Percentiles rank a stretch among this genome's conserved stretches.
Conservation (phyloP, 2,888 invertebrate genomes). For the Xestia ashworthii region DNA sequence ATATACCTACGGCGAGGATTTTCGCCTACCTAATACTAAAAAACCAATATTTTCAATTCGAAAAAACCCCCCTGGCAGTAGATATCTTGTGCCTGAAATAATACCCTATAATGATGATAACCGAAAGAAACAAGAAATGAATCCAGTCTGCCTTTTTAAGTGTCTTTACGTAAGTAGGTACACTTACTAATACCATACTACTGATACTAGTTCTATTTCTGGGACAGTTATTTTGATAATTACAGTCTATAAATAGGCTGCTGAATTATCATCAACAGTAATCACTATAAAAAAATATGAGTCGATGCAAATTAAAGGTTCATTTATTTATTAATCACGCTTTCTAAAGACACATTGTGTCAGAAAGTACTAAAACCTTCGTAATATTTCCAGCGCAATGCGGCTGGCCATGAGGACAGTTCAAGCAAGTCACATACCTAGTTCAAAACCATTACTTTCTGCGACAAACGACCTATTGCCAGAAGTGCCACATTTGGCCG, state of each 20-base stretch:
- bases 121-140: no score
- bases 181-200: no score
- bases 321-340: not conserved
- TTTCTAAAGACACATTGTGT: not conserved
- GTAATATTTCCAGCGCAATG: not conserved
- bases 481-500: constrained; percentile 66
- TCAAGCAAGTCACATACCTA: constrained; percentile 58
- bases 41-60: no score
- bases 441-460: constrained; percentile 64
- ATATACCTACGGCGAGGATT: not conserved
- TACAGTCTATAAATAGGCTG: not conserved
- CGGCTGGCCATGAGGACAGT: constrained; percentile 6
- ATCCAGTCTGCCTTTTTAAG: no score
- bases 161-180: no score
- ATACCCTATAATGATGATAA: no score
- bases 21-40: not conserved
- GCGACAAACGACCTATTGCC: constrained; percentile 73
- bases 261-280: not conserved
- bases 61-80: no score
- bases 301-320: not conserved
- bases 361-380: not conserved
- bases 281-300: not conserved
- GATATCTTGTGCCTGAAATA: no score
- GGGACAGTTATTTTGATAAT: no score
- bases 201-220: no score